Evolutionary conservation across 2,888 invertebrate species (phyloP), one percentile per base, ranked within the genome.

Genomic region (Parthenolecanium corni): DNA sequence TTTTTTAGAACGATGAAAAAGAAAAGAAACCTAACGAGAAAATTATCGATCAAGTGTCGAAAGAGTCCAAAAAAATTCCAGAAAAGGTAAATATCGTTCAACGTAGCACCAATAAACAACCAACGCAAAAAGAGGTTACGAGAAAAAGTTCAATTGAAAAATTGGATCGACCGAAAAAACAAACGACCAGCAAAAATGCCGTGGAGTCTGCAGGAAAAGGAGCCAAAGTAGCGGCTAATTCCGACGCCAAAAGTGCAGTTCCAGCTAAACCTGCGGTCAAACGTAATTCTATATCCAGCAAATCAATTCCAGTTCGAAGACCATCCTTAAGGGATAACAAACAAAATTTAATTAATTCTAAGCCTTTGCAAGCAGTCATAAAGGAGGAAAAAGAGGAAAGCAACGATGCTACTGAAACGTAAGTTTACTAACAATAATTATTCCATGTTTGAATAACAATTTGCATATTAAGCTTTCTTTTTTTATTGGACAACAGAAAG

Each of bases 311-410:
- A 31, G 25, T 16, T 0, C 47, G 58, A 16, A 47, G 38, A 49
- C 14, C 36, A 11, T 58, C 58, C 3, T 2, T 58, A 5, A 54
- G 54, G 38, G 54, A 40, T 11, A 54, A n/a, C 18, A 46, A 36
- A 25, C 20, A 23, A 42, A 38, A 23, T 62, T 16, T 31, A 11
- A 3, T 46, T 40, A 44, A 16, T 25, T 21, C 46, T 21, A 51
- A 11, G 9, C 52, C 9, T 3, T 18, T 31, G 16, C 16, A 53
- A 16, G 24, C 53, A 42, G 42, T 16, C 3, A 64, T 54, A 2
- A 36, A 64, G 46, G 54, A 53, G 20, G 64, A 56, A 36, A 24
- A 31, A 24, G 46, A 52, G 44, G 44, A 18, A 14, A 42, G 44
- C 44, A 42, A 14, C 14, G 31, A 31, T 31, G 31, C 31, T 31